Base-by-base conservation (phyloP, 1,140 invertebrate species). In the Vollenhovia emeryi region DNA sequence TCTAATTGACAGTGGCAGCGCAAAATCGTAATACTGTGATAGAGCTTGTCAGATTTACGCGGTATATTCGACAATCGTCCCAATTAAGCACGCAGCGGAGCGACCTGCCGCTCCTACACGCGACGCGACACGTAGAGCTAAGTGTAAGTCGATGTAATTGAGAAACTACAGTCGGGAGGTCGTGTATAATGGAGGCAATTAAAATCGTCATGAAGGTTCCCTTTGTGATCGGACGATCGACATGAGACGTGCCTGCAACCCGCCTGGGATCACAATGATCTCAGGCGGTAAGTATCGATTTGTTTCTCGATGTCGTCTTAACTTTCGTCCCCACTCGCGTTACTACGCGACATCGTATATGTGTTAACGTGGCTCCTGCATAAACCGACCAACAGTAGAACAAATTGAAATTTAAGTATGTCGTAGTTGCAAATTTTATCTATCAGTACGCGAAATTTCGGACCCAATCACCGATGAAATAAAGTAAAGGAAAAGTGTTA, bases 21-120 rank as follows among this genome's bases (percentile, higher is more conserved):
- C 40, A 33, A 55, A 66, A 64, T 62, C 71, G 75, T 52, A 78
- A 78, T 69, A 73, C 76, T 57, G 86, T 52, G 80, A 85, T 73
- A 24, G 18, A 11, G 9, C 48, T 73, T 52, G 66, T 87, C 82
- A 52, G 43, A n/a, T 66, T 79, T 73, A 79, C 27, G 45, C 43
- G 13, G 21, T 84, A 73, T 45, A 68, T 87, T 78, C 86, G 66
- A 48, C 66, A 62, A 87, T 88, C 86, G 73, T 48, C n/a, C 66
- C 87, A 88, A 88, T 88, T 88, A 88, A 88, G 55, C 69, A 40
- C 71, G 71, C 21, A 27, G 36, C 30, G 50, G 27, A 36, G 36
- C 30, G 68, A n/a, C n/a, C 55, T 60, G 57, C 69, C 55, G 64
- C 64, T 87, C 83, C 36, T 57, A 73, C 43, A 74, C 48, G 69